phyloP scores from a whole-genome alignment of 2,113 vertebrate genomes.

The Abramis brama region DNA sequence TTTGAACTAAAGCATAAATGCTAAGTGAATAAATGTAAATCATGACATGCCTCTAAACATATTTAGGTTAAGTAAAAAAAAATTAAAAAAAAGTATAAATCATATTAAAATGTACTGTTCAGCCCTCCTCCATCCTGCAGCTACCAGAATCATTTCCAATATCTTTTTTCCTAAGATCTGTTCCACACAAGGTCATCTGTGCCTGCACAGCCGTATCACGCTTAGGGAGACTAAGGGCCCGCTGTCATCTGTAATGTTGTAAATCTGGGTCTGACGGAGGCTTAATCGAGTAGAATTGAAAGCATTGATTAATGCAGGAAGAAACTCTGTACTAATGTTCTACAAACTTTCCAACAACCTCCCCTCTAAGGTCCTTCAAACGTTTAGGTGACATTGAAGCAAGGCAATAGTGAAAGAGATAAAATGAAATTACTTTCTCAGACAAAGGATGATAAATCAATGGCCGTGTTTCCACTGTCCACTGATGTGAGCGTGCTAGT shows the following conservation, averaged over 20 bases:
- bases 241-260: constrained; percentile 30
- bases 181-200: constrained; percentile 21
- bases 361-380: constrained; percentile 11
- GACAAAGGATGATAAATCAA: constrained; percentile 27
- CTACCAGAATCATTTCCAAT: background rate
- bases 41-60: too few species aligned
- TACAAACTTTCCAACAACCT: background rate
- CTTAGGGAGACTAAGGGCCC: background rate
- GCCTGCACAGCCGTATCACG: background rate
- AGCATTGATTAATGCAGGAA: constrained; percentile 25
- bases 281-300: constrained; percentile 5
- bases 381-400: constrained; percentile 13
- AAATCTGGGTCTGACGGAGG: constrained; percentile 5
- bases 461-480: background rate
- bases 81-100: too few species aligned
- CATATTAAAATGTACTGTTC: background rate
- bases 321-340: constrained; percentile 32
- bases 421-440: background rate
- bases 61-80: too few species aligned
- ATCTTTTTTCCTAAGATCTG: background rate
- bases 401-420: constrained; percentile 13
- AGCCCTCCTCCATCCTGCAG: background rate
- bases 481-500: too few species aligned
- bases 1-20: background rate
- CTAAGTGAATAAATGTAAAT: too few species aligned